A percentile compares a stretch with the other conserved stretches of the same genome.
phyloP scores from a whole-genome alignment of 2,113 vertebrate species.

The Probosciger aterrimus region DNA sequence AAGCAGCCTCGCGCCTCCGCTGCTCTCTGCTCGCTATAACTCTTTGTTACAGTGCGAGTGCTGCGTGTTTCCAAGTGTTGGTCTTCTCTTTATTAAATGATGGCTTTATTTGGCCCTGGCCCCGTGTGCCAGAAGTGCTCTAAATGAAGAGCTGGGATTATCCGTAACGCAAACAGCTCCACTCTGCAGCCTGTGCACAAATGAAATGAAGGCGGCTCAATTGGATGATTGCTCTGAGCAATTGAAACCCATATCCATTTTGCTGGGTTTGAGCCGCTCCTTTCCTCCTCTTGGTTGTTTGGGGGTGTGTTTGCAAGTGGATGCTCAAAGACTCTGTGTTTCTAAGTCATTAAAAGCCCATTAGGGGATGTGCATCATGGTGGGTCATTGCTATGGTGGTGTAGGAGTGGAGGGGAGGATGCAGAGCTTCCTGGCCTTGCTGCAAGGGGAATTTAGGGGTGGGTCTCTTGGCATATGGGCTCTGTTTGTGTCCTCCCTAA shows the following conservation, averaged over 20 bases:
- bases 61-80: background rate
- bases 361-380: background rate
- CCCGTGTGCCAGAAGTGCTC: background rate
- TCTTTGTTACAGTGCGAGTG: fast-evolving
- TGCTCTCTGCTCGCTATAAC: background rate
- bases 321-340: fast-evolving
- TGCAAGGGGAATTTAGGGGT: background rate
- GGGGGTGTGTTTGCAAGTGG: background rate
- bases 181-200: background rate
- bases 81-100: background rate
- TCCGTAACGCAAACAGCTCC: background rate
- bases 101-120: background rate
- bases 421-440: background rate
- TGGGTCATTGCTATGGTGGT: background rate
- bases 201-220: background rate
- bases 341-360: background rate
- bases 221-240: conserved; percentile 4
- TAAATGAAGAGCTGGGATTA: background rate
- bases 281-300: background rate
- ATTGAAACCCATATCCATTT: background rate
- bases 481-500: no score
- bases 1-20: fast-evolving
- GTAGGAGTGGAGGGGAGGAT: background rate
- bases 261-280: background rate
- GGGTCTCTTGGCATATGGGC: background rate